Evolutionary conservation across 1,140 invertebrate genomes (phyloP), one percentile per base, ranked within the genome.

Genomic region (Batillaria attramentaria): DNA sequence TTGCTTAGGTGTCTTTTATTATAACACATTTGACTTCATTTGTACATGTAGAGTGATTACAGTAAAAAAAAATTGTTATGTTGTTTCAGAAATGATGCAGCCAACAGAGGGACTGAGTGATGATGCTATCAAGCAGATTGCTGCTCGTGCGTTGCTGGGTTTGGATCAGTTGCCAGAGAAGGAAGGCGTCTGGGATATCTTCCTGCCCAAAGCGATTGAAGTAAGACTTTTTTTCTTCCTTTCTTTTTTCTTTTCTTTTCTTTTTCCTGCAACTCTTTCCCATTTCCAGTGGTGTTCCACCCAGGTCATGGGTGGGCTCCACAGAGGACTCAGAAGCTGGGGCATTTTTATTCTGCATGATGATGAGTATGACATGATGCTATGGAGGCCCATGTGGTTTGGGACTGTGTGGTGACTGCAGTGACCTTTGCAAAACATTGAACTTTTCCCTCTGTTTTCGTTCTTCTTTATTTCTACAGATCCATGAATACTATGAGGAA

Each of bases 111-210:
- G 57, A 3, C 54, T 24, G 10, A 75, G 54, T 20, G 54, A 39
- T 65, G 73, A 41, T 16, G 35, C 73, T n/a, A n/a, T 60, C 16
- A 20, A 42, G 57, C 50, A 33, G 31, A 60, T 62, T 13, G 57
- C 54, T 28, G 18, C 33, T 4, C 35, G 66, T 16, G 65, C 66
- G 10, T 2, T 35, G 16, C 35, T 65, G 24, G 41, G 37, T 4
- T 66, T 69, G 35, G 46, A 70, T 16, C 28, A 3, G 0, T 43
- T 78, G 43, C 20, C 33, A 28, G 16, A 41, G 13, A 78, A 72
- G 50, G n/a, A 18, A 57, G 77, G 77, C 1, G 77, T 78, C 1
- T 78, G 77, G 77, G 77, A 78, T 54, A 78, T 78, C 31, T 78
- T 78, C 46, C 50, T 78, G 3, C 57, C 66, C 39, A 78, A 78